Evolutionary conservation across 2,888 invertebrate genomes (phyloP), one percentile per base, ranked within the genome.

Genomic region (Cinara cedri): DNA sequence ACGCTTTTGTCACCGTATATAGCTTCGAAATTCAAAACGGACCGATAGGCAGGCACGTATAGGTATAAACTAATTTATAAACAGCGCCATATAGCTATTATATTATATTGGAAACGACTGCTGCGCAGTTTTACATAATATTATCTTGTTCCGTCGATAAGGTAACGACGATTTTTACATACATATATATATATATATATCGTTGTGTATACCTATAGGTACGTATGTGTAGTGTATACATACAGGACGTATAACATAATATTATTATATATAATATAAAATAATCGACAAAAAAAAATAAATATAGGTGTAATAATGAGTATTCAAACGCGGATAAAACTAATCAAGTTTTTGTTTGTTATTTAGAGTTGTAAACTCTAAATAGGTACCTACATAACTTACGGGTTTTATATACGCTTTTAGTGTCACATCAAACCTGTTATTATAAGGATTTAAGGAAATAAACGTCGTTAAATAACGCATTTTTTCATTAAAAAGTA

Each of bases 401-500:
- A 70, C 19, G 34, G 34, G 54, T 71, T 55, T 62, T 44, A 65
- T 51, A 16, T 68, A 49, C 19, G 42, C 54, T 71, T 71, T 71
- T 71, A 57, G 21, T 55, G 71, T 42, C 16, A 55, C 71, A 42
- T 55, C 21, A 71, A 71, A 71, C 71, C 71, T 44, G 71, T 71
- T 71, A 55, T 55, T 71, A 55, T 34, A 57, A 71, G 71, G 71
- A 42, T 57, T 71, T 71, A 42, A 42, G 71, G 71, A 44, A 71
- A 71, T 55, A 55, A 34, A 55, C 71, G n/a, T 71, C 55, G 34
- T 71, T 55, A 71, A 55, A 57, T 21, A 55, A 71, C 71, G 42
- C 34, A 44, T 55, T 42, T 24, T 71, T 71, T 71, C 71, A 24
- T 71, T 71, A 71, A 57, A 71, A 71, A 71, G 55, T 71, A 55